Evolutionary conservation across 2,113 vertebrate genomes (phyloP).

Genomic region (Elephas maximus): DNA sequence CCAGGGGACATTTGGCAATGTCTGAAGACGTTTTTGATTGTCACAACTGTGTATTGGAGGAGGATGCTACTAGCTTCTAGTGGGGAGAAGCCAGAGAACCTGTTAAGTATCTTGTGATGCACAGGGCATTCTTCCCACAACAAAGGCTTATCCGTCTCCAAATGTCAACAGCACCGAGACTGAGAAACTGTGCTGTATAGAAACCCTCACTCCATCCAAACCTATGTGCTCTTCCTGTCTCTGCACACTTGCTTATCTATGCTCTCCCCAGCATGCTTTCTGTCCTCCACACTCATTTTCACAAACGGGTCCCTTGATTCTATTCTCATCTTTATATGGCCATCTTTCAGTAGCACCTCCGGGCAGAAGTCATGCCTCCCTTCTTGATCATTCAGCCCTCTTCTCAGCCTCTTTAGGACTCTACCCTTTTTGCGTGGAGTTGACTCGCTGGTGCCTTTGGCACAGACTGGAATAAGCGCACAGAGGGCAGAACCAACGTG

Average conservation of each 20-base stretch:
- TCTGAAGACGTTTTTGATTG: neutral
- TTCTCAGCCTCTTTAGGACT: neutral
- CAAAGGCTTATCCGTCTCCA: neutral
- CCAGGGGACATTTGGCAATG: neutral
- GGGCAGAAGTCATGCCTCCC: neutral
- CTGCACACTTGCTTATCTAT: accelerated
- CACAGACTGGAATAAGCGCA: neutral
- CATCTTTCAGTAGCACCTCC: neutral
- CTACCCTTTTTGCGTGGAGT: neutral
- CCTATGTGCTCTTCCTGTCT: neutral
- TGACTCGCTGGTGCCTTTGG: neutral
- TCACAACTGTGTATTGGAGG: neutral
- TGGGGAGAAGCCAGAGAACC: neutral
- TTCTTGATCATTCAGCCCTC: neutral
- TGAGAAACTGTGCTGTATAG: neutral
- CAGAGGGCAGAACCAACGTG: neutral
- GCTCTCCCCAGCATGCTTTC: neutral
- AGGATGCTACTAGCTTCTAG: neutral
- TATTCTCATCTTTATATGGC: neutral
- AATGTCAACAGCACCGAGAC: accelerated
- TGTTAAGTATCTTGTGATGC: neutral
- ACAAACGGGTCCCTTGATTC: neutral
- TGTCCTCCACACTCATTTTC: neutral
- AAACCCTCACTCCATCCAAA: too few relatives aligned
- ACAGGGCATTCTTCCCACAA: too few relatives aligned